Base-by-base conservation (phyloP, 2,113 vertebrate species). In the Chiloscyllium plagiosum region DNA sequence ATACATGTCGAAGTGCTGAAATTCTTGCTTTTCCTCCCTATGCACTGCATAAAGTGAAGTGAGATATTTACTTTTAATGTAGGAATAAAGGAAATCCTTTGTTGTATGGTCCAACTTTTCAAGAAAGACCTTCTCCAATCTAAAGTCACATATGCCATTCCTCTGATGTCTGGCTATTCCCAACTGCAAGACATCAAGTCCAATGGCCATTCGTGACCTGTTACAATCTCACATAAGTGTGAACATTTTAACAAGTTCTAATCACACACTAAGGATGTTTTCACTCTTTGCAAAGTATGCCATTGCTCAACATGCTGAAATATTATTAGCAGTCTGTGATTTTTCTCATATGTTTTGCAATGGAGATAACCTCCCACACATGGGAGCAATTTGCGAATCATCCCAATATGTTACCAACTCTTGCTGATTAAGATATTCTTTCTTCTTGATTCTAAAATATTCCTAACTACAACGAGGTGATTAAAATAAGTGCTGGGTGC, bases 201-300 rank as follows among this genome's bases (percentile, higher is more conserved):
- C 29, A 61, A 90, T 65, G 61, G 15, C 29, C 52, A n/a, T 90
- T 17, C 42, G n/a, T 33, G 26, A 15, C 15, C 87, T 61, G 87
- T 33, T 65, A 61, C 2, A 66, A 66, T 92, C 33, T 22, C 61
- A 87, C 50, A 52, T 47, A 66, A 37, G 89, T 92, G 89, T 66
- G 33, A 92, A 92, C 89, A 92, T 10, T 92, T 92, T 66, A 66
- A 92, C 89, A 83, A 37, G 20, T 83, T 83, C n/a, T 19, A 83
- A 83, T 83, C 37, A 47, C 37, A 22, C 19, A 83, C n/a, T 42
- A 47, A 83, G 42, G 17, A 15, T 83, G 37, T 83, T 83, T 83
- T n/a, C 78, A 83, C 37, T 83, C 17, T 20, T 83, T 47, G 80
- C 80, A 83, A 83, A 83, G 42, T 83, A 42, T 83, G 80, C 80